A percentile compares a stretch with the other conserved stretches of the same genome.
phyloP scores from a whole-genome alignment of 1,140 invertebrate species.

The Dendroctonus ponderosae region DNA sequence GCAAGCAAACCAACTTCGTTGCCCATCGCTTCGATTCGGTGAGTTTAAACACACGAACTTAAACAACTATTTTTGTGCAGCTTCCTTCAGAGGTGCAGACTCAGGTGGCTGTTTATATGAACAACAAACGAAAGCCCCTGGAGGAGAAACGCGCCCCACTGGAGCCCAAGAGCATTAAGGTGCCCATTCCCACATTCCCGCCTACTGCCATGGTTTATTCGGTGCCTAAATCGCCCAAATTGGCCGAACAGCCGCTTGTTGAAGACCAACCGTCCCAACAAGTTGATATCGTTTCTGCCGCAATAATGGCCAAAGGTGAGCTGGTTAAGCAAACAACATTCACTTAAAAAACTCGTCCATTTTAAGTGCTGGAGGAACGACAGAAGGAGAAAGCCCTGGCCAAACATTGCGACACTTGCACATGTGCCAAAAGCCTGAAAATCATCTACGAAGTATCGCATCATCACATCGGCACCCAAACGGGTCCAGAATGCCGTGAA shows the following conservation, averaged over 20 bases:
- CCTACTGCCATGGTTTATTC: constrained; percentile 88
- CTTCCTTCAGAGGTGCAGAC: constrained; percentile 87
- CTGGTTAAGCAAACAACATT: too few relatives aligned
- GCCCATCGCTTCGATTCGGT: constrained; percentile 89
- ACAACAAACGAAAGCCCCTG: constrained; percentile 64
- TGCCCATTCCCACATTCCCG: constrained; percentile 81
- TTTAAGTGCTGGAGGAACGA: constrained; percentile 77
- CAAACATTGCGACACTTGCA: constrained; percentile 79
- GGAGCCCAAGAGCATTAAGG: constrained; percentile 70
- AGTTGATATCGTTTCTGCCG: constrained; percentile 82
- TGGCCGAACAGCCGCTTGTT: constrained; percentile 37
- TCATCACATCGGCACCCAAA: constrained; percentile 63
- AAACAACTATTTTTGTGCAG: constrained; percentile 53
- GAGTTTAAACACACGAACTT: constrained; percentile 52
- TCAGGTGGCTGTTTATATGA: constrained; percentile 77
- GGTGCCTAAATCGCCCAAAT: constrained; percentile 55
- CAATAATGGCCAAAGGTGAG: constrained; percentile 79
- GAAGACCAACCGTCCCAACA: constrained; percentile 48
- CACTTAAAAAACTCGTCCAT: not conserved
- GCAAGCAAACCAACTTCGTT: constrained; percentile 93
- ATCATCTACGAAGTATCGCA: constrained; percentile 59
- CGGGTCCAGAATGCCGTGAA: constrained; percentile 54
- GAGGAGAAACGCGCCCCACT: constrained; percentile 46
- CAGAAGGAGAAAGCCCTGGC: constrained; percentile 65
- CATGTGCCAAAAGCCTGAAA: constrained; percentile 63